Base-by-base conservation (phyloP, 64 coral and sea anemone genomes). In the Cladopsammia gracilis region DNA sequence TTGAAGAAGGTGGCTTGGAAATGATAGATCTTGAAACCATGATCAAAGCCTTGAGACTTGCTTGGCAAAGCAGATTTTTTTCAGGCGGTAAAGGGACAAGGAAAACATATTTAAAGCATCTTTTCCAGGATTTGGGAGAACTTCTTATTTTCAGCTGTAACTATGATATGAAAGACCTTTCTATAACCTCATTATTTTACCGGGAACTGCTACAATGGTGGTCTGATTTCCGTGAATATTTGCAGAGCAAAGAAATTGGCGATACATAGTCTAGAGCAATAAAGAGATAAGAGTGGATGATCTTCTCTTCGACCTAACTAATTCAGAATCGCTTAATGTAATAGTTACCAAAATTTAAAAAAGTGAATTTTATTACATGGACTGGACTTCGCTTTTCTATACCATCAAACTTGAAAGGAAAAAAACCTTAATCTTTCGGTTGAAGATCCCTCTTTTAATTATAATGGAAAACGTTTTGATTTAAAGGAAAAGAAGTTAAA, bases 11-110 rank as follows among this genome's bases (percentile, higher is more conserved):
- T 57, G 77, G 77, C 23, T 19, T 80, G 15, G 52, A 53, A 80
- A 80, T 53, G 77, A 58, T 49, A 53, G 77, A 80, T 11, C 49
- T 80, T 9, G 77, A 80, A 54, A 80, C 10, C 18, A 80, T 54
- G 47, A 80, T 77, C 15, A 15, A 80, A 58, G 13, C 77, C 1
- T 20, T 80, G 5, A 2, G 77, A 19, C 19, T 59, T 18, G 47
- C 77, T 23, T 79, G 77, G 77, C 16, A 52, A 18, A 80, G 24
- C 10, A 10, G 77, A 52, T 52, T 79, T 18, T 79, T 79, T 14
- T 12, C 16, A 1, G 4, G 10, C 8, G 3, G 14, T 53, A 51
- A 56, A 18, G 24, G 77, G 16, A 52, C 22, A 16, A 58, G 46
- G 77, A 79, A 79, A 58, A 20, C 16, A 54, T 57, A 54, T 53